Conservation (phyloP, 2,113 vertebrate genomes). For the Illadopsis cleaveri region DNA sequence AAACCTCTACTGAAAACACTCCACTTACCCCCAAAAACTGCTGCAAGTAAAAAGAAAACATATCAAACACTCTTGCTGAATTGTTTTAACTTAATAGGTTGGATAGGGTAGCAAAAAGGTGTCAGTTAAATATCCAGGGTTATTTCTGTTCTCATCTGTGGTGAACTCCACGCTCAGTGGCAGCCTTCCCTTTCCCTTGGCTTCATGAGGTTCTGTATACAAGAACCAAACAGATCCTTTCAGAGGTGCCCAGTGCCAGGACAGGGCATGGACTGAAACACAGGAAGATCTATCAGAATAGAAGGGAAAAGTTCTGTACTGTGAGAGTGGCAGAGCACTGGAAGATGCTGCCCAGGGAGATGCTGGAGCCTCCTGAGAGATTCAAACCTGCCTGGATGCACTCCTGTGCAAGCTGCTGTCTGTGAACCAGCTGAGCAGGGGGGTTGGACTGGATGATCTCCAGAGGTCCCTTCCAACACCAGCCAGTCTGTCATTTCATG, state of each 20-base stretch:
- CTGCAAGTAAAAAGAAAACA: not conserved
- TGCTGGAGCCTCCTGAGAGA: not conserved
- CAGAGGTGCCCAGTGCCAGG: not conserved
- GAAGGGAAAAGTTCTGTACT: not conserved
- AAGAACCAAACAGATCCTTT: not conserved
- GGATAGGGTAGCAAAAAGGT: not conserved
- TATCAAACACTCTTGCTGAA: not conserved
- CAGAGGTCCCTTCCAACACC: not conserved
- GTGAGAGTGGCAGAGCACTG: not conserved
- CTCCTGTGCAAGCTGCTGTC: not conserved
- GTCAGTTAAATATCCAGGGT: not conserved
- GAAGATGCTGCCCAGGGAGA: not conserved
- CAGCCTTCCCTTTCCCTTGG: not conserved
- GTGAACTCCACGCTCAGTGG: not conserved
- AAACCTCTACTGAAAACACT: not conserved
- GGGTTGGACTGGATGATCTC: not conserved
- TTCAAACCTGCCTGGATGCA: not conserved
- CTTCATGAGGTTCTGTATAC: not conserved
- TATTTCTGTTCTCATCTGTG: not conserved
- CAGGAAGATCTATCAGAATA: not conserved
- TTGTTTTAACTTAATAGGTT: not conserved
- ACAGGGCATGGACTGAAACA: not conserved
- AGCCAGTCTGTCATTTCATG: not conserved
- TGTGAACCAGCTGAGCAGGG: not conserved
- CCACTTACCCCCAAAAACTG: fast-evolving